Percentiles rank a stretch among this genome's conserved stretches.
Evolutionary conservation across 2,888 invertebrate species (phyloP).

Genomic region (Hirtodrosophila cameraria): DNA sequence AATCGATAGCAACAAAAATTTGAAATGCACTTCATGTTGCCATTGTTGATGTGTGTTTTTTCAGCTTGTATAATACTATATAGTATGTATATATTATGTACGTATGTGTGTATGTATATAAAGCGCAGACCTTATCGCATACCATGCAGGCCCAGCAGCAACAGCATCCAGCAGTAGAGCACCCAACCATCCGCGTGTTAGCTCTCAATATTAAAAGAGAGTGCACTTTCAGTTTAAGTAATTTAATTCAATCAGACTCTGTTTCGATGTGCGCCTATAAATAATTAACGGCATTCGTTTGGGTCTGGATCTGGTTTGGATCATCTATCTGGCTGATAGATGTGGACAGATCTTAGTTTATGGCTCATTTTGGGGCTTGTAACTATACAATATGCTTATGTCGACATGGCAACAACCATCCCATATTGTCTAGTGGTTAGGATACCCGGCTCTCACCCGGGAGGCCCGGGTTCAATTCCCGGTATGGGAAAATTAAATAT

Average conservation of each 20-base stretch:
- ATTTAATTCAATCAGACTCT: constrained; percentile 61
- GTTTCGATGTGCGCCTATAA: constrained; percentile 16
- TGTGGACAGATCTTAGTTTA: background rate
- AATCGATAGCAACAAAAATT: constrained; percentile 70
- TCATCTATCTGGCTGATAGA: constrained; percentile 18
- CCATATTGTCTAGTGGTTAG: constrained; percentile 78
- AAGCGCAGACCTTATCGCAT: constrained; percentile 42
- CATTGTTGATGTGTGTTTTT: constrained; percentile 50
- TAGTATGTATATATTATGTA: constrained; percentile 7
- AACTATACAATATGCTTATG: constrained; percentile 1
- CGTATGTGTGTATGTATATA: constrained; percentile 27
- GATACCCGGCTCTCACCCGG: constrained; percentile 76
- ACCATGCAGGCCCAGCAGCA: constrained; percentile 19
- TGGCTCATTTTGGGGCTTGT: background rate
- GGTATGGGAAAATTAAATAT: constrained; percentile 57
- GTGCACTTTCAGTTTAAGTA: constrained; percentile 54
- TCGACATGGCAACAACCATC: constrained; percentile 22
- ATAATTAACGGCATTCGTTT: constrained; percentile 10
- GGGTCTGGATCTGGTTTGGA: background rate
- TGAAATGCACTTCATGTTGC: constrained; percentile 62
- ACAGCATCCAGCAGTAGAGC: constrained; percentile 8
- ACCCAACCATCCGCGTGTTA: constrained; percentile 1
- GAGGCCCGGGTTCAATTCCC: constrained; percentile 76
- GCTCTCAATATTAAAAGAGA: constrained; percentile 35
- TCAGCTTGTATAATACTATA: constrained; percentile 25